Evolutionary conservation across 2,113 vertebrate species (phyloP).

Genomic region (Plestiodon gilberti): DNA sequence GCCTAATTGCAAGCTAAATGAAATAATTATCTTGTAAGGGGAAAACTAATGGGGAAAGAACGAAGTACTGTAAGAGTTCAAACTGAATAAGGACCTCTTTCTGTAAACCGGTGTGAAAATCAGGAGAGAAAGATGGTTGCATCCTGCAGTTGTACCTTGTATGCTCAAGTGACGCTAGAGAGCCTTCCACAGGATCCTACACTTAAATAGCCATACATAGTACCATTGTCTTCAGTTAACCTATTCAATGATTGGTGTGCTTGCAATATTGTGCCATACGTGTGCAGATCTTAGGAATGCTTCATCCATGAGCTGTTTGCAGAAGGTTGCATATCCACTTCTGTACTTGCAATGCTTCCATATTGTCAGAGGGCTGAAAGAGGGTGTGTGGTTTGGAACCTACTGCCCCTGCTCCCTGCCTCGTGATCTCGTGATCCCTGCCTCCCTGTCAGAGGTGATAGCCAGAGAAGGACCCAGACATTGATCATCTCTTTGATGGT

Average conservation of each 20-base stretch:
- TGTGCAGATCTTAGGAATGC: not conserved
- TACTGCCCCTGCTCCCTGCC: not conserved
- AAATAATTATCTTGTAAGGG: slow-evolving; percentile 61
- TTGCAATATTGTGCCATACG: not conserved
- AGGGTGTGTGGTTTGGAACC: not conserved
- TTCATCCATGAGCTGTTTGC: not conserved
- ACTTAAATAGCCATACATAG: not conserved
- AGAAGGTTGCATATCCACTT: not conserved
- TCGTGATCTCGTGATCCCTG: too few relatives aligned
- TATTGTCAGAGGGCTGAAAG: not conserved
- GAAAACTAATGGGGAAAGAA: slow-evolving; percentile 59
- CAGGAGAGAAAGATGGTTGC: slow-evolving; percentile 5
- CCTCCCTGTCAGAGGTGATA: not conserved
- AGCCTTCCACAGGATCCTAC: not conserved
- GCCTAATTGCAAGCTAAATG: slow-evolving; percentile 63
- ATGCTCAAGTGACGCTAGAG: not conserved
- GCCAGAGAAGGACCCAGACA: too few relatives aligned
- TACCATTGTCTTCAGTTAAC: not conserved
- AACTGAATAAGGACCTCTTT: slow-evolving; percentile 45
- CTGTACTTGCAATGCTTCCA: not conserved
- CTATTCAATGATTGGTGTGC: not conserved
- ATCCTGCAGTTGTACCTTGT: not conserved
- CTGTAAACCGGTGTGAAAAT: slow-evolving; percentile 19
- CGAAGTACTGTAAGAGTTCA: slow-evolving; percentile 65
- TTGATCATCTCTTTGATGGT: too few relatives aligned